Conservation (phyloP, 2,888 invertebrate genomes). For the Andrena fulva region DNA sequence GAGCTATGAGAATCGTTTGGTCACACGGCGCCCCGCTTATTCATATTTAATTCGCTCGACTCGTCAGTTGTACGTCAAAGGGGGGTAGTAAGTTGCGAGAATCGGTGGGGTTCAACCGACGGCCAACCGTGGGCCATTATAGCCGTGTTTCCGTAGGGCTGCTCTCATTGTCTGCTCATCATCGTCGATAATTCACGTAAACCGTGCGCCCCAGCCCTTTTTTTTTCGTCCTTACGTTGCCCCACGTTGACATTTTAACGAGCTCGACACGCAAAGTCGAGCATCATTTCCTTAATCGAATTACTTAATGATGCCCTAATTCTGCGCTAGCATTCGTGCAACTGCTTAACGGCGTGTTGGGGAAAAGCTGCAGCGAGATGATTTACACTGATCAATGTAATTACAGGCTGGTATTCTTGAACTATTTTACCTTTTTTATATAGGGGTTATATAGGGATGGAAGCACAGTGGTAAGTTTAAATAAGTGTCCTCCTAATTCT, state of each 20-base stretch:
- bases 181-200: conserved; percentile 77
- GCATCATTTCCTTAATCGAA: conserved; percentile 6
- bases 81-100: conserved; percentile 59
- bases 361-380: no score
- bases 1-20: conserved; percentile 65
- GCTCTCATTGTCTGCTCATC: conserved; percentile 69
- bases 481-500: no score
- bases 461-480: no score
- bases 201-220: conserved; percentile 56
- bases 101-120: conserved; percentile 54
- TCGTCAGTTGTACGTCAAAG: conserved; percentile 65
- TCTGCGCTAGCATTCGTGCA: background rate
- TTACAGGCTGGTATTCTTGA: no score
- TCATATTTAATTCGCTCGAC: conserved; percentile 75
- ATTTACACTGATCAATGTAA: no score
- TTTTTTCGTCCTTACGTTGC: conserved; percentile 16
- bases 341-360: no score
- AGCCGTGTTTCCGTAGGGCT: conserved; percentile 63
- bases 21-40: conserved; percentile 65
- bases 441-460: no score
- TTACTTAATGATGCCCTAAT: background rate
- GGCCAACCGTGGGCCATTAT: conserved; percentile 68
- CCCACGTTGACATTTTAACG: conserved; percentile 68
- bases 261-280: conserved; percentile 40
- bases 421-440: no score